These are phyloP conservation scores for Macrotrachela quadricornifera DNA, from an alignment of 1,140 invertebrate genomes.

Conservation along the genomic window DNA sequence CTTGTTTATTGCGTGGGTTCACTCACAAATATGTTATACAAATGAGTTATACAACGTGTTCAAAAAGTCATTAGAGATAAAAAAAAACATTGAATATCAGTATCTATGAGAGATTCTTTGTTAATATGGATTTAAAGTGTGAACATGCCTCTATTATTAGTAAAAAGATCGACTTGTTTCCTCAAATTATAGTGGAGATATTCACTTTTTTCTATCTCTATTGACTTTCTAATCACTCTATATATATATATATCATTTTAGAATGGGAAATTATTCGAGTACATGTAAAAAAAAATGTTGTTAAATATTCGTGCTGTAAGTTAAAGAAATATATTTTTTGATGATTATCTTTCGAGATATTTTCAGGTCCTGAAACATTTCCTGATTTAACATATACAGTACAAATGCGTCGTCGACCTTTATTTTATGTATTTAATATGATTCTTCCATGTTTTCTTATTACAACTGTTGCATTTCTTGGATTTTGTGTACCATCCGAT, in stretches of 20 bases:
- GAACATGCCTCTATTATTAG: too few relatives aligned
- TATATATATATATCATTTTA: too few relatives aligned
- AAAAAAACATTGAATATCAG: too few relatives aligned
- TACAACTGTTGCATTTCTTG: conserved; percentile 56
- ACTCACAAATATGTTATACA: too few relatives aligned
- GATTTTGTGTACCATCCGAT: conserved; percentile 74
- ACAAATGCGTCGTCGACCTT: conserved; percentile 48
- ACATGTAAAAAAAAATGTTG: conserved; percentile 44
- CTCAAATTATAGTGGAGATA: too few relatives aligned
- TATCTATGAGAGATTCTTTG: too few relatives aligned
- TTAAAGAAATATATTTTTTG: neutral
- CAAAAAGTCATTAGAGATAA: too few relatives aligned
- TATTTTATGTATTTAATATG: conserved; percentile 76
- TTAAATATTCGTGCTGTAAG: conserved; percentile 47
- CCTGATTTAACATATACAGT: conserved; percentile 25
- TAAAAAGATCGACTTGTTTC: too few relatives aligned
- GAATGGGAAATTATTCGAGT: conserved; percentile 44
- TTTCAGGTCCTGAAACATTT: conserved; percentile 16
- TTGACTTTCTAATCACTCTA: neutral
- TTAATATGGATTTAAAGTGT: too few relatives aligned
- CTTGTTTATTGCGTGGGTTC: too few relatives aligned
- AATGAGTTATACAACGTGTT: too few relatives aligned
- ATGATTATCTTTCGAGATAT: neutral
- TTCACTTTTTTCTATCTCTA: neutral
- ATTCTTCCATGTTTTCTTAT: conserved; percentile 70